Evolutionary conservation across 2,797 vertebrate genomes (phyloP), one percentile per base, ranked within the genome.

Genomic region (Oreortyx pictus): DNA sequence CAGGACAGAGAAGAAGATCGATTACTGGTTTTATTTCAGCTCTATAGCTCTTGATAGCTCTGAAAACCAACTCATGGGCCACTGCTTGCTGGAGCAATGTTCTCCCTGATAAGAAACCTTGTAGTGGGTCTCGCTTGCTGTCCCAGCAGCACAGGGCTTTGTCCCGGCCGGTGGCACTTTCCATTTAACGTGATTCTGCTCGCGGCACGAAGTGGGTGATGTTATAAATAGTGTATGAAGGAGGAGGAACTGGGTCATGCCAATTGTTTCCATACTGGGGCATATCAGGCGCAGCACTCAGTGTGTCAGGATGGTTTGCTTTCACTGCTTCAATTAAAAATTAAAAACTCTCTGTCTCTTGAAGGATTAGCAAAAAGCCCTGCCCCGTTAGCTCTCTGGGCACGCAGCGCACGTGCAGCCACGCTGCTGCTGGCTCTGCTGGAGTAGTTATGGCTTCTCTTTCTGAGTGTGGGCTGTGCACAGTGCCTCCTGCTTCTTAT

Each of bases 201-300:
- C 5, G n/a, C 92, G 93, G 95, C 71, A 79, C 1, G 50, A 94
- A 88, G 77, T 22, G 49, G 90, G 92, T 97, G 72, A 92, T 97
- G 94, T 90, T 97, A 97, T 97, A 97, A 97, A 98, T 98, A 97
- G 96, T 95, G 92, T 88, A 92, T 96, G 93, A 96, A 96, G 86
- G 89, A 93, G 82, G 94, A 81, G 93, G 96, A 96, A 94, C 49
- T 97, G 88, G 89, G 94, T 95, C 95, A 89, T 70, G 74, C 74
- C 90, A 29, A 83, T 96, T 97, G 94, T 96, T 96, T 83, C 93
- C 81, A 92, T 95, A 88, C 92, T 86, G 94, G 93, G 93, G 86
- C 96, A 89, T 93, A 79, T 85, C 91, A 88, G 78, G 59, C 52
- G 0, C 72, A 81, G 87, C 0, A 2, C 82, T 91, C 52, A n/a